phyloP scores from a whole-genome alignment of 1,140 invertebrate genomes.

The Cotesia glomerata region DNA sequence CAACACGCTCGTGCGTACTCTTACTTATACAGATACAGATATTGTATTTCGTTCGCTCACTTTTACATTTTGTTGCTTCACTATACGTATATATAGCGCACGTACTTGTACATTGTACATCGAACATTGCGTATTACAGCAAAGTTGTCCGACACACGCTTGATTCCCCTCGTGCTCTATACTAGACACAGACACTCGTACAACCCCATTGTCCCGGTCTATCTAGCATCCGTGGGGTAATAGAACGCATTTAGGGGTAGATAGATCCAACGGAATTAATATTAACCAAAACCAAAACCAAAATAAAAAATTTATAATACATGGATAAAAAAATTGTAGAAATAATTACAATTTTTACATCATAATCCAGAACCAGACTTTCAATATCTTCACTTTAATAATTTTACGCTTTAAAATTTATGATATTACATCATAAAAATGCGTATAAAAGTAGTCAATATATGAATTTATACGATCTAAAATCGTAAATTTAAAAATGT shows the following conservation, averaged over 20 bases:
- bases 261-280: slow-evolving; percentile 11
- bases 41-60: background rate
- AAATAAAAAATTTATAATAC: no score
- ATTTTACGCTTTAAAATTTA: background rate
- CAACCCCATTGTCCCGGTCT: background rate
- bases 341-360: no score
- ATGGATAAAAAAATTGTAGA: no score
- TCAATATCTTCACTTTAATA: no score
- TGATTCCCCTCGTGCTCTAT: background rate
- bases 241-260: background rate
- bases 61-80: slow-evolving; percentile 24
- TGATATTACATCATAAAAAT: background rate
- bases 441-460: no score
- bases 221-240: background rate
- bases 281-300: background rate
- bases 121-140: no score
- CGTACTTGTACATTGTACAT: background rate
- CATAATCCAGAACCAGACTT: no score
- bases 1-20: slow-evolving; percentile 30
- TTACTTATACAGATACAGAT: background rate
- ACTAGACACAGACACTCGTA: background rate
- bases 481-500: no score
- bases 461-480: no score
- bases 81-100: slow-evolving; percentile 1
- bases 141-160: background rate